Evolutionary conservation across 2,888 invertebrate genomes (phyloP).

Genomic region (Drosophila neoperkinsi): DNA sequence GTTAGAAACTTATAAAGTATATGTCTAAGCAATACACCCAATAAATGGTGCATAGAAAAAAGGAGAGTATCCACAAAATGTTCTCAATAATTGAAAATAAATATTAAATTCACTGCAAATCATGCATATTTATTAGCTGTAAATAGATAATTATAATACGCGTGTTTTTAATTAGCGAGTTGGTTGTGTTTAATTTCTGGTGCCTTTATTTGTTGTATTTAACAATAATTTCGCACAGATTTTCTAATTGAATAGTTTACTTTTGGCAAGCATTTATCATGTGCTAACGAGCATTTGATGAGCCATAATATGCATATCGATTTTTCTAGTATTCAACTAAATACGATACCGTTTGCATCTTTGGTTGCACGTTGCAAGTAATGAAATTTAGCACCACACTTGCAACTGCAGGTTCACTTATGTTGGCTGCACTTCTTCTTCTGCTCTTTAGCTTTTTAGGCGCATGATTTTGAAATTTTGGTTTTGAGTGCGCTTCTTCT

Average conservation of each 20-base stretch:
- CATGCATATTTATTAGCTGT: not conserved
- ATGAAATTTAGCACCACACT: constrained; percentile 47
- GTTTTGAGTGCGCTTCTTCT: constrained; percentile 22
- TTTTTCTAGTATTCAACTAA: constrained; percentile 21
- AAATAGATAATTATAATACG: not conserved
- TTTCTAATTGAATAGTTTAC: constrained; percentile 15
- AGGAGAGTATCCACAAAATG: not conserved
- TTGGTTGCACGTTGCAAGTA: constrained; percentile 18
- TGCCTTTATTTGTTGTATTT: not conserved
- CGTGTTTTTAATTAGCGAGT: not conserved
- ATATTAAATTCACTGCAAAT: not conserved
- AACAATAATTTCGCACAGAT: not conserved
- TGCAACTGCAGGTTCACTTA: not conserved
- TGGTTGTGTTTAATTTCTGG: not conserved
- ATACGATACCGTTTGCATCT: constrained; percentile 9
- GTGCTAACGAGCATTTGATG: constrained; percentile 11
- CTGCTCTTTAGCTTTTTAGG: not conserved
- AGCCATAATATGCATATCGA: not conserved
- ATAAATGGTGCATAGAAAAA: not conserved
- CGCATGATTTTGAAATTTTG: constrained; percentile 21
- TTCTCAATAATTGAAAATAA: not conserved
- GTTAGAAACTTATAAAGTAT: not conserved
- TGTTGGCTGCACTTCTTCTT: not conserved
- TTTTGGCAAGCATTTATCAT: not conserved
- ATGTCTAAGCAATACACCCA: not conserved